phyloP scores from a whole-genome alignment of 2,797 vertebrate genomes.

The Rhyacichthys aspro region DNA sequence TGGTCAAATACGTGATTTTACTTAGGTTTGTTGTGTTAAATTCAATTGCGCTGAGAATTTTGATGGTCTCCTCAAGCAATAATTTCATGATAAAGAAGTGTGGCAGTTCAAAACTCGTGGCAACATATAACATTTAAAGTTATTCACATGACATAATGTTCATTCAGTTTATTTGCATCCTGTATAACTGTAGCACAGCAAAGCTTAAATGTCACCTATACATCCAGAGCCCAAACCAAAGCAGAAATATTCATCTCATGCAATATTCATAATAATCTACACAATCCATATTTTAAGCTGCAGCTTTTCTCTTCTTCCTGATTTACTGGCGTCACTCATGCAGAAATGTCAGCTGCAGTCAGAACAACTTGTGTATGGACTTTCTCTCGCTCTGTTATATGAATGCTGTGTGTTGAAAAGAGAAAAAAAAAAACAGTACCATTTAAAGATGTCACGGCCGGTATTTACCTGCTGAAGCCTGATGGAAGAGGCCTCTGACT shows the following conservation, averaged over 20 bases:
- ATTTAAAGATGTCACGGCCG: constrained; percentile 78
- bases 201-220: neutral
- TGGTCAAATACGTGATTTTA: too few species aligned
- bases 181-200: neutral
- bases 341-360: constrained; percentile 24
- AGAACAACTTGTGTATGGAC: constrained; percentile 42
- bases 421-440: constrained; percentile 64
- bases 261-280: constrained; percentile 13
- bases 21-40: too few species aligned
- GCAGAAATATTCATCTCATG: constrained; percentile 1
- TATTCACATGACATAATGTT: neutral
- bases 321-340: constrained; percentile 19
- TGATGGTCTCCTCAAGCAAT: neutral
- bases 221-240: constrained; percentile 2
- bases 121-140: neutral
- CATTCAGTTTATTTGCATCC: neutral
- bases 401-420: constrained; percentile 39
- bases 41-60: too few species aligned
- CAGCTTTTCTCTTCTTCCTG: constrained; percentile 13
- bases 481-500: constrained; percentile 80
- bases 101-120: neutral
- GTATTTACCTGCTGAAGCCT: constrained; percentile 84
- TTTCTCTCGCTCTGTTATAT: constrained; percentile 48
- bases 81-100: too few species aligned
- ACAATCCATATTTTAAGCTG: constrained; percentile 9